A percentile compares a stretch with the other conserved stretches of the same genome.
phyloP scores from a whole-genome alignment of 2,113 vertebrate species.

The Silurus glanis region DNA sequence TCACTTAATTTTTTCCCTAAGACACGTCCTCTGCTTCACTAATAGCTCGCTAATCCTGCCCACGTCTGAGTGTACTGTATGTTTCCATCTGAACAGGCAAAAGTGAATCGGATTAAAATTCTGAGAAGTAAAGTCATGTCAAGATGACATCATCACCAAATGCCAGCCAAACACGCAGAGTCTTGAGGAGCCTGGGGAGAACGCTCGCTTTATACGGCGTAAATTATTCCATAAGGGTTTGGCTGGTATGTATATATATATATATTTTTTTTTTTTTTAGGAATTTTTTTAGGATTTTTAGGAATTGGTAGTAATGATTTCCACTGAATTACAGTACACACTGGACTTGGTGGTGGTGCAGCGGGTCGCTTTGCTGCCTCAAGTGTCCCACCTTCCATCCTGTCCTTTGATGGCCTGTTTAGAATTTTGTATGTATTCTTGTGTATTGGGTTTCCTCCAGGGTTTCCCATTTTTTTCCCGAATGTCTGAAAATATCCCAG shows the following conservation, averaged over 20 bases:
- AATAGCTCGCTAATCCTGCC: conserved; percentile 68
- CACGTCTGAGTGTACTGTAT: conserved; percentile 22
- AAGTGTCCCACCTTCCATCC: background rate
- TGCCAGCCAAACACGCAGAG: background rate
- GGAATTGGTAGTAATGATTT: background rate
- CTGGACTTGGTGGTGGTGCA: background rate
- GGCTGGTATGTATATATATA: background rate
- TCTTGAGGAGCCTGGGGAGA: background rate
- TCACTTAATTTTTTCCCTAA: conserved; percentile 54
- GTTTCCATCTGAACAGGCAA: conserved; percentile 3
- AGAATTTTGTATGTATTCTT: background rate
- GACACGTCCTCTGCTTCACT: conserved; percentile 70
- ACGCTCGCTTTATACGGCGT: background rate
- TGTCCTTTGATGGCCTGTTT: background rate
- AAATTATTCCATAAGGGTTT: background rate
- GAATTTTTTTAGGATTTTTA: too few relatives aligned
- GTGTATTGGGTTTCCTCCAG: background rate
- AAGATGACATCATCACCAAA: background rate
- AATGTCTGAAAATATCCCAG: background rate
- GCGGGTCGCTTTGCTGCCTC: background rate
- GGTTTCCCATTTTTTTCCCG: background rate
- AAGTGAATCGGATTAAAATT: background rate
- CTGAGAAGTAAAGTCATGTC: background rate
- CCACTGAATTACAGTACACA: background rate
- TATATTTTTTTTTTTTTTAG: too few relatives aligned